Evolutionary conservation across 1,140 invertebrate genomes (phyloP).

Genomic region (Cyphomyrmex costatus): DNA sequence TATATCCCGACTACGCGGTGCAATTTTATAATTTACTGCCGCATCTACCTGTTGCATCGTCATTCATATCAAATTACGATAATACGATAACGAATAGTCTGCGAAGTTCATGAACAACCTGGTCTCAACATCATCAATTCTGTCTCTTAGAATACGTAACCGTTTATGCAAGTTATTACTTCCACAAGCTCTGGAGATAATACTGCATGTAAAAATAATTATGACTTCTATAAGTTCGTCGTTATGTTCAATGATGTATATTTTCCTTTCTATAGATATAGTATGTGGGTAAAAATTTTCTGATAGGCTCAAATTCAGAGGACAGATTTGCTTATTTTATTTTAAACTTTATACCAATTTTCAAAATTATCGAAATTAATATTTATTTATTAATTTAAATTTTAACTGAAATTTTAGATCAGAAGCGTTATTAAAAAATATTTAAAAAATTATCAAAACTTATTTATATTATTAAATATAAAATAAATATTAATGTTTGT

Average conservation of each 20-base stretch:
- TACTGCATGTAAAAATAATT: neutral
- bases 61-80: slow-evolving; percentile 35
- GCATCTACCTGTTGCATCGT: neutral
- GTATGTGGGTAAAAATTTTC: neutral
- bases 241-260: neutral
- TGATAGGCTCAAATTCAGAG: neutral
- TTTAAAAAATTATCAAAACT: neutral
- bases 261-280: neutral
- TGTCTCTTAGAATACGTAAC: neutral
- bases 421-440: neutral
- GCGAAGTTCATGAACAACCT: neutral
- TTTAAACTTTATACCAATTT: neutral
- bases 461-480: no score
- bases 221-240: neutral
- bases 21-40: slow-evolving; percentile 23
- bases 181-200: neutral
- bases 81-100: slow-evolving; percentile 27
- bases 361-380: neutral
- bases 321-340: neutral
- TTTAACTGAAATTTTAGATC: neutral
- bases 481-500: no score
- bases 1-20: neutral
- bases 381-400: neutral
- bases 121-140: neutral
- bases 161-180: neutral